Conservation (phyloP, 2,797 vertebrate species). For the Cyprinodon diabolis region DNA sequence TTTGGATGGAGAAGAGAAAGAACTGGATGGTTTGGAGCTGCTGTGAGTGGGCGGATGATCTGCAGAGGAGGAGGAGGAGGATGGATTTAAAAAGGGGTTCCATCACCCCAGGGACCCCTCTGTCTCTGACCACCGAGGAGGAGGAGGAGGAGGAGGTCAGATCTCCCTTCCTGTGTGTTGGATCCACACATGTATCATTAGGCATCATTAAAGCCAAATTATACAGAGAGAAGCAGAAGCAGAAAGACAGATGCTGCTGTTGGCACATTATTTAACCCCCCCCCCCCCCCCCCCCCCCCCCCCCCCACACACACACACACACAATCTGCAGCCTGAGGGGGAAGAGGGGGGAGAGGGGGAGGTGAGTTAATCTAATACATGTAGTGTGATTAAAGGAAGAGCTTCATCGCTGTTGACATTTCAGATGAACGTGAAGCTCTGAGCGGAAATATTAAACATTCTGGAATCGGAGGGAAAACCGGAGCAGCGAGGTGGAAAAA, state of each 20-base stretch:
- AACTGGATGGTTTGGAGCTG: slow-evolving; percentile 15
- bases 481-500: slow-evolving; percentile 9
- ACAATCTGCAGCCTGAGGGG: slow-evolving; percentile 27
- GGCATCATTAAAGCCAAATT: slow-evolving; percentile 78
- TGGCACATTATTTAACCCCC: slow-evolving; percentile 50
- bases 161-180: slow-evolving; percentile 48
- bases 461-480: slow-evolving; percentile 8
- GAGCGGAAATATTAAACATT: slow-evolving; percentile 56
- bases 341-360: slow-evolving; percentile 14
- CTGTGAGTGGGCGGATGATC: slow-evolving; percentile 48
- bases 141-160: slow-evolving; percentile 1
- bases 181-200: slow-evolving; percentile 73
- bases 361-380: slow-evolving; percentile 53
- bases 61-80: slow-evolving; percentile 25
- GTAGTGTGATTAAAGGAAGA: slow-evolving; percentile 58
- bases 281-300: slow-evolving; percentile 34
- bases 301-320: slow-evolving; percentile 27
- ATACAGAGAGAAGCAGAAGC: slow-evolving; percentile 61
- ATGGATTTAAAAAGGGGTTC: slow-evolving; percentile 45
- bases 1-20: slow-evolving; percentile 2
- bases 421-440: slow-evolving; percentile 54
- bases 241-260: slow-evolving; percentile 73
- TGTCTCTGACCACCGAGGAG: slow-evolving; percentile 31
- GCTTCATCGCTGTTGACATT: slow-evolving; percentile 54
- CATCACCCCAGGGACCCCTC: slow-evolving; percentile 34